Conservation (phyloP, 2,113 vertebrate genomes). For the Eublepharis macularius region DNA sequence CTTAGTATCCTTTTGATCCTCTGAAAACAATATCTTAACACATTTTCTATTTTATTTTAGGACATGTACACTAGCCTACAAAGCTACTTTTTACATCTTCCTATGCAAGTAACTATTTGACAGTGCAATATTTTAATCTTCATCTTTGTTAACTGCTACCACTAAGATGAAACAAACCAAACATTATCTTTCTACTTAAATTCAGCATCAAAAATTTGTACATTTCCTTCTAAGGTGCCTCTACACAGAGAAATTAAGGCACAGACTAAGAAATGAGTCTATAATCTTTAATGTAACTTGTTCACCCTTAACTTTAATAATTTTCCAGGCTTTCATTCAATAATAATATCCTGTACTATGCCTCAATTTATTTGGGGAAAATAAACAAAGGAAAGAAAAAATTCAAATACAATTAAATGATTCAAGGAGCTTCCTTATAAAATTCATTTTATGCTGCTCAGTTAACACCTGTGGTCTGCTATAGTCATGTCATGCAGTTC, state of each 20-base stretch:
- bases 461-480: constrained; percentile 35
- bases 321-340: not conserved
- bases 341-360: constrained; percentile 25
- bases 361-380: constrained; percentile 33
- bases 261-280: constrained; percentile 19
- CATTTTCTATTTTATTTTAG: not conserved
- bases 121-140: not conserved
- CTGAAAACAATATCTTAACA: not conserved
- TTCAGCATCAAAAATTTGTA: not conserved
- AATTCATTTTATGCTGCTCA: constrained; percentile 33
- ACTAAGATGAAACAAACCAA: too few relatives aligned
- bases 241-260: not conserved
- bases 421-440: constrained; percentile 21
- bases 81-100: not conserved
- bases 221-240: not conserved
- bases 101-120: not conserved
- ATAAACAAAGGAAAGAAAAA: constrained; percentile 35
- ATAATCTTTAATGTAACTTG: constrained; percentile 19
- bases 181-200: not conserved
- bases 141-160: not conserved
- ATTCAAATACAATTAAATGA: constrained; percentile 19
- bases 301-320: constrained; percentile 10
- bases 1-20: not conserved
- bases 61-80: not conserved
- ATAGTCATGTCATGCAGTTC: constrained; percentile 38